These are phyloP conservation scores for Coilia nasus DNA, from an alignment of 2,797 vertebrate genomes.

Conservation along the genomic window DNA sequence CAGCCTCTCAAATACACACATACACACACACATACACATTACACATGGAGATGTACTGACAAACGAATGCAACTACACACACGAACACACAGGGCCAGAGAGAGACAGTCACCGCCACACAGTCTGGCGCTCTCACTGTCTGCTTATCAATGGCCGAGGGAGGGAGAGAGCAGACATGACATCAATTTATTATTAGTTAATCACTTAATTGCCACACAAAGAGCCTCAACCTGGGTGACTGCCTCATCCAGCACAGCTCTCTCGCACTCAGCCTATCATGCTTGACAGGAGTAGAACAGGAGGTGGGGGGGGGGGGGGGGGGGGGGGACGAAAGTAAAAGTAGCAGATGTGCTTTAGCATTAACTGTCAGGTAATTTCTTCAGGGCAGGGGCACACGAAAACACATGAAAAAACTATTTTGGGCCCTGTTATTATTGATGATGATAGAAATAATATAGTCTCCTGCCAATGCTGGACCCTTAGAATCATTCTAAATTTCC, in stretches of 20 bases:
- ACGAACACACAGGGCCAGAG: not conserved
- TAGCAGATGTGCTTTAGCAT: not conserved
- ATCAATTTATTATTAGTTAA: slow-evolving; percentile 48
- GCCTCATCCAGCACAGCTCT: not conserved
- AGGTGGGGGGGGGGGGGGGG: not conserved
- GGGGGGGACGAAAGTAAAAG: not conserved
- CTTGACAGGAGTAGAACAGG: not conserved
- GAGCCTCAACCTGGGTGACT: slow-evolving; percentile 32
- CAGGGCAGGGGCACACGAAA: no score
- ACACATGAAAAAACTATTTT: no score
- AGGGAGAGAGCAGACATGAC: slow-evolving; percentile 26
- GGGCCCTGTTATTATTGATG: no score
- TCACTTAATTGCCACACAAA: slow-evolving; percentile 40
- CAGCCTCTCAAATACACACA: not conserved
- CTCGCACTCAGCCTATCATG: not conserved
- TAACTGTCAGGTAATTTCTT: not conserved
- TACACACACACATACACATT: not conserved
- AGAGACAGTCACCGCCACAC: not conserved
- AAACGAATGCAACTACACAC: not conserved
- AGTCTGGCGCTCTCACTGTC: not conserved
- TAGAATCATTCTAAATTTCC: no score
- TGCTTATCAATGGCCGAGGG: not conserved
- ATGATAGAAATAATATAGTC: no score
- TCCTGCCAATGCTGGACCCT: no score
- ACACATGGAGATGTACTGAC: not conserved